phyloP scores from a whole-genome alignment of 2,888 invertebrate genomes.

The Polylopha cassiicola region DNA sequence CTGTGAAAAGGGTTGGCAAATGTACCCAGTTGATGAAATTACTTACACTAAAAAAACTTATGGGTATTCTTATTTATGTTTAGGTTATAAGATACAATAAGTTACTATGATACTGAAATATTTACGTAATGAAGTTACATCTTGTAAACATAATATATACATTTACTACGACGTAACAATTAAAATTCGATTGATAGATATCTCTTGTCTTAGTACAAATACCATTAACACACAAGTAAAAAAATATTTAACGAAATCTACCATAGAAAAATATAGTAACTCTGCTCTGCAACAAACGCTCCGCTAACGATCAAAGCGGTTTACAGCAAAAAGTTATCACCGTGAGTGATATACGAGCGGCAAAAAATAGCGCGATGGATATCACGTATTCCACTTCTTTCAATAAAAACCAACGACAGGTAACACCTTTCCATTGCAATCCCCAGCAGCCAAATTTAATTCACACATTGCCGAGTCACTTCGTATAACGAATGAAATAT shows the following conservation, averaged over 20 bases:
- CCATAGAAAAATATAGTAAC: too few relatives aligned
- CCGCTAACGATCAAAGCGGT: background rate
- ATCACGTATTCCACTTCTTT: conserved; percentile 33
- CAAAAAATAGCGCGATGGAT: conserved; percentile 22
- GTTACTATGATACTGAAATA: too few relatives aligned
- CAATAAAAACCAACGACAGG: conserved; percentile 39
- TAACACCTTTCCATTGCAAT: conserved; percentile 41
- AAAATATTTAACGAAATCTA: too few relatives aligned
- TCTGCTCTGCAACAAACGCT: too few relatives aligned
- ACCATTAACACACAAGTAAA: too few relatives aligned
- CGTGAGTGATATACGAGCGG: too few relatives aligned
- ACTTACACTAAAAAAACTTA: conserved; percentile 58
- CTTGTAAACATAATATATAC: too few relatives aligned
- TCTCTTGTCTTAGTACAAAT: too few relatives aligned
- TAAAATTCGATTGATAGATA: too few relatives aligned
- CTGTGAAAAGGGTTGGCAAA: conserved; percentile 66
- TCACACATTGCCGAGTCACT: conserved; percentile 44
- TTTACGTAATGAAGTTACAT: too few relatives aligned
- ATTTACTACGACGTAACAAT: too few relatives aligned
- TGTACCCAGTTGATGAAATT: conserved; percentile 50
- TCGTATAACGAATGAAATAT: conserved; percentile 47
- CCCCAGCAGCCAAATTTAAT: conserved; percentile 39
- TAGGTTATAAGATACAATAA: conserved; percentile 31
- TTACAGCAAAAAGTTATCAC: conserved; percentile 1
- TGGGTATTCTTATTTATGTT: conserved; percentile 38